phyloP scores from a whole-genome alignment of 2,888 invertebrate species.

The Eurytoma californica region DNA sequence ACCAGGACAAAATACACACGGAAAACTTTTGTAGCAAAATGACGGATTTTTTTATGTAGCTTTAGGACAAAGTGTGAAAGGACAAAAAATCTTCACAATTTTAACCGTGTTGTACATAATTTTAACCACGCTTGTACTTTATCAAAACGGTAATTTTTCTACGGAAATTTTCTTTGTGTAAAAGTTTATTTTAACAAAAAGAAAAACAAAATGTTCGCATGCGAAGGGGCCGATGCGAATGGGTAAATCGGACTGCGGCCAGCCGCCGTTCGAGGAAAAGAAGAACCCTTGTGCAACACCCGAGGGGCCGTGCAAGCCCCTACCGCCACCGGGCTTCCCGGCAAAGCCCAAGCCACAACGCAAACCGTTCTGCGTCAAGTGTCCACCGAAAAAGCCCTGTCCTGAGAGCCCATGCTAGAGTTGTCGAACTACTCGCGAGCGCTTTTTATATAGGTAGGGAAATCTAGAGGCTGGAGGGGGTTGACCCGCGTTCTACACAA shows the following conservation, averaged over 20 bases:
- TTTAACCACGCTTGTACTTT: neutral
- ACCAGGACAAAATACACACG: neutral
- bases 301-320: constrained; percentile 64
- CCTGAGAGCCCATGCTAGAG: constrained; percentile 31
- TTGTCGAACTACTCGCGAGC: neutral
- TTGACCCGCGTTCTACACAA: constrained; percentile 10
- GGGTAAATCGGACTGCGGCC: constrained; percentile 65
- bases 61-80: no score
- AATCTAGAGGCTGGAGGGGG: constrained; percentile 38
- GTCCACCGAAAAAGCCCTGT: constrained; percentile 67
- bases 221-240: constrained; percentile 53
- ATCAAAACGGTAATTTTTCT: no score
- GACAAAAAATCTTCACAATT: no score
- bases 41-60: no score
- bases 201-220: constrained; percentile 40
- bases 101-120: neutral
- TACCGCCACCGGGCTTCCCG: constrained; percentile 65
- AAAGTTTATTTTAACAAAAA: no score
- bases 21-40: no score
- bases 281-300: constrained; percentile 66
- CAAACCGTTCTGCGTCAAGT: constrained; percentile 69
- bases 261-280: constrained; percentile 58
- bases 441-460: neutral
- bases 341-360: constrained; percentile 60
- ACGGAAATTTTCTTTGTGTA: no score